A percentile compares a stretch with the other conserved stretches of the same genome.
Conservation (phyloP, 2,113 vertebrate genomes). For the Corythornis vintsioides region DNA sequence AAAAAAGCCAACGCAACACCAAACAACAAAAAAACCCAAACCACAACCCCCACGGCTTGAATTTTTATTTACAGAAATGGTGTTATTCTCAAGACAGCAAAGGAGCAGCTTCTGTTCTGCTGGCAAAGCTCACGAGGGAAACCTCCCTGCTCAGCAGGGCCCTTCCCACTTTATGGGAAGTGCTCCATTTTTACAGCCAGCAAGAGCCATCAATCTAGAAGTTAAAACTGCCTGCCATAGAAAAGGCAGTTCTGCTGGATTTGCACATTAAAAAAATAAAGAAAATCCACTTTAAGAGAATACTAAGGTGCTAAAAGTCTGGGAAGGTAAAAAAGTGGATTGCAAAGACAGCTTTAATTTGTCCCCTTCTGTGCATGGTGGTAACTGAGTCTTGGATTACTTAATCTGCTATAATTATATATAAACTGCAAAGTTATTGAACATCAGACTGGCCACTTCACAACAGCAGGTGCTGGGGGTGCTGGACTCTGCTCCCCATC, state of each 20-base stretch:
- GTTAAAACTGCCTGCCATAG: conserved; percentile 9
- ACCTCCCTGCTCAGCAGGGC: conserved; percentile 9
- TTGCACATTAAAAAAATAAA: conserved; percentile 5
- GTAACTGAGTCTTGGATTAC: neutral
- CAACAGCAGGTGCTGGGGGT: too few species aligned
- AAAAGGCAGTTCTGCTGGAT: neutral
- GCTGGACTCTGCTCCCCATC: too few species aligned
- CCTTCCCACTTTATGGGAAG: conserved; percentile 16
- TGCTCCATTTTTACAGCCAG: conserved; percentile 41
- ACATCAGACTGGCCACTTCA: too few species aligned
- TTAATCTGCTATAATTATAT: too few species aligned
- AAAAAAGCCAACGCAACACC: neutral
- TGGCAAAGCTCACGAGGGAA: conserved; percentile 38
- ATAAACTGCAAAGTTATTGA: too few species aligned
- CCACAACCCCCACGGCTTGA: conserved; percentile 27
- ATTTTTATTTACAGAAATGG: conserved; percentile 69
- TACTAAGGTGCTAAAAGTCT: neutral
- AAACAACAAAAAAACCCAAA: too few species aligned
- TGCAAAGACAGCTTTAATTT: neutral
- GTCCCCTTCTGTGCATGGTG: neutral
- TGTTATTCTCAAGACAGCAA: conserved; percentile 42
- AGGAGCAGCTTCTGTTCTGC: conserved; percentile 41
- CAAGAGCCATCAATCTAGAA: conserved; percentile 39
- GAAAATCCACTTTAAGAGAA: conserved; percentile 2
- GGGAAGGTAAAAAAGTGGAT: neutral